Base-by-base conservation (phyloP, 2,888 invertebrate genomes). In the Melieria picta region DNA sequence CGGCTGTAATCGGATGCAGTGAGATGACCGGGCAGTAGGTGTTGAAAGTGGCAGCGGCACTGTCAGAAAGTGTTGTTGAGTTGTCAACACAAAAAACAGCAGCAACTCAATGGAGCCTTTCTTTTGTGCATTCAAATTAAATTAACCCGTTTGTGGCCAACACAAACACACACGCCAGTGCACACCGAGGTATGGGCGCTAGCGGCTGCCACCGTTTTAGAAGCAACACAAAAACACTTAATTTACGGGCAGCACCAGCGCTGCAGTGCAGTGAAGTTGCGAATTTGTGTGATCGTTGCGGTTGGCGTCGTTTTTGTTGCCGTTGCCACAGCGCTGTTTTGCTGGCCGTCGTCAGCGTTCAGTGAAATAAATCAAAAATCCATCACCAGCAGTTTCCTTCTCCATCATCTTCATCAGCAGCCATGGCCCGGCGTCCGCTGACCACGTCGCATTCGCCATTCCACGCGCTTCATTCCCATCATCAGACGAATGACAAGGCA, bases 361-460 rank as follows among this genome's bases (percentile, higher is more conserved):
- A 75, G 79, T 30, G 77, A 80, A 78, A 78, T 79, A 80, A 80
- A 81, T 81, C 80, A 80, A 80, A 80, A 80, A 80, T 79, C 81
- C 80, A 80, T 81, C 64, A 30, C 30, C 30, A 30, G 30, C 30
- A 30, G 30, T 30, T 30, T 30, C 2, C 30, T 30, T 30, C 30
- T 30, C 30, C 30, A 30, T 30, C 30, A 30, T 30, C 30, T 30
- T 30, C 30, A 30, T 30, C 30, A 30, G 30, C 30, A 30, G 30
- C 30, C 30, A 30, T 30, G 30, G 30, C 2, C 30, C 30, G 30
- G 3, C 30, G 30, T 2, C 30, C 30, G 30, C 3, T 30, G 30
- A 30, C 30, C 30, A 30, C 30, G 30, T 30, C 30, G 2, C 30
- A 30, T 30, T 30, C 30, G 30, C 30, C 30, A 30, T 30, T 30